phyloP scores from a whole-genome alignment of 2,113 vertebrate species.

The Chionodraco myersi region DNA sequence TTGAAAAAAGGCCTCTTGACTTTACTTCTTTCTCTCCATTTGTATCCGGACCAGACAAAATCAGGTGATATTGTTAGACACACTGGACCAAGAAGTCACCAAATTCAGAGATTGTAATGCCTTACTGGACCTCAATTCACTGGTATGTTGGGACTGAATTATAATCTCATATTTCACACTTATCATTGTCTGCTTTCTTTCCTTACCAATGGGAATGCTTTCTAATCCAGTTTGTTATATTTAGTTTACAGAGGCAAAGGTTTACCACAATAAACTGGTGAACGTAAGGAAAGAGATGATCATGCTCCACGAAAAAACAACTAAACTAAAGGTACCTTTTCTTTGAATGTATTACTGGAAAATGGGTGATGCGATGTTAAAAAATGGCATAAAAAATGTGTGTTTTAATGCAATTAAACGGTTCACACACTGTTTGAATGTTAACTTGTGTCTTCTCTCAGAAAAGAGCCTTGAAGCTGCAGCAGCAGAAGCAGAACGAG shows the following conservation, averaged over 20 bases:
- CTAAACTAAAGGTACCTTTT: slow-evolving; percentile 90
- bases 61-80: slow-evolving; percentile 93
- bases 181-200: not conserved
- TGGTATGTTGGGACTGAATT: slow-evolving; percentile 84
- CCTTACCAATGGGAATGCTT: not conserved
- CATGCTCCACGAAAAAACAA: slow-evolving; percentile 93
- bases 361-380: too few species aligned
- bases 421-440: not conserved
- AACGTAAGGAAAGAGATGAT: slow-evolving; percentile 96
- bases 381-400: not conserved
- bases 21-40: not conserved
- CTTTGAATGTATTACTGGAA: too few species aligned
- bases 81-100: slow-evolving; percentile 95
- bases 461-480: slow-evolving; percentile 94
- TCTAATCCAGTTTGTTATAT: slow-evolving; percentile 33
- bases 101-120: slow-evolving; percentile 95
- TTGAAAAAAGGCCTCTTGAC: not conserved
- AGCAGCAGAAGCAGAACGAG: slow-evolving; percentile 95
- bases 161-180: not conserved
- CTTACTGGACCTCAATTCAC: slow-evolving; percentile 90
- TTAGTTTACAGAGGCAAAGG: slow-evolving; percentile 95
- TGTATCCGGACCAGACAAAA: slow-evolving; percentile 87
- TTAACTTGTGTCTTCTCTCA: slow-evolving; percentile 60
- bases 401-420: not conserved
- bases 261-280: slow-evolving; percentile 93